These are phyloP conservation scores for Prionailurus bengalensis DNA, from an alignment of 2,113 vertebrate genomes.

Conservation along the genomic window DNA sequence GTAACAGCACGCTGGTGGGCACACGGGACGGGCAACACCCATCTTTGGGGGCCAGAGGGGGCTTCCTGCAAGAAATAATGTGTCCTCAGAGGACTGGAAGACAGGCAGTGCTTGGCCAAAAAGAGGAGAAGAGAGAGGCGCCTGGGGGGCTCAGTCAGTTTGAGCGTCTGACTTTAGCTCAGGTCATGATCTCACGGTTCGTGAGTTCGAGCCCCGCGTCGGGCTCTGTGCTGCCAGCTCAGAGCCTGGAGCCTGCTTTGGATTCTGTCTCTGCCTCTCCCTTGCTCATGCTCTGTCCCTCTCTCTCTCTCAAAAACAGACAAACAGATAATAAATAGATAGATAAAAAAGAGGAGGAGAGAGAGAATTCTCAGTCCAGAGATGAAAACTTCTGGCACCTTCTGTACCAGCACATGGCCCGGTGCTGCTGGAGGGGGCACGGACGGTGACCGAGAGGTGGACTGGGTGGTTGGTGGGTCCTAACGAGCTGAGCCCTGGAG, in stretches of 20 bases:
- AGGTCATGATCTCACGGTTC: no score
- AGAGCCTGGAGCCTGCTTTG: no score
- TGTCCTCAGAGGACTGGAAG: no score
- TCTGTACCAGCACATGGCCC: not conserved
- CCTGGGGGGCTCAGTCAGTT: no score
- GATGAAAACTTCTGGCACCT: not conserved
- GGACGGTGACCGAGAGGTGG: not conserved
- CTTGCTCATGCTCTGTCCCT: no score
- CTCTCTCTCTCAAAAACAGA: no score
- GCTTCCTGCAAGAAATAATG: not conserved
- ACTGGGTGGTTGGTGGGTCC: not conserved
- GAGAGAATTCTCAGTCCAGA: not conserved
- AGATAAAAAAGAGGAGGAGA: not conserved
- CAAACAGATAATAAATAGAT: no score
- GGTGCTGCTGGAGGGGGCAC: not conserved
- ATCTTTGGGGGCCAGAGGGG: no score
- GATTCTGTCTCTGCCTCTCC: no score
- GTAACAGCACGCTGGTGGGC: not conserved
- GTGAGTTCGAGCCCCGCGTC: no score
- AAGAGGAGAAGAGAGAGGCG: not conserved
- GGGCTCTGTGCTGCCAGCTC: no score
- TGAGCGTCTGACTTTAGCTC: no score
- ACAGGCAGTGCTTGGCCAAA: not conserved
- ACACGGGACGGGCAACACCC: not conserved
- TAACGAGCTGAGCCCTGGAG: not conserved